Conservation (phyloP, 2,113 vertebrate species). For the Erythrolamprus reginae region DNA sequence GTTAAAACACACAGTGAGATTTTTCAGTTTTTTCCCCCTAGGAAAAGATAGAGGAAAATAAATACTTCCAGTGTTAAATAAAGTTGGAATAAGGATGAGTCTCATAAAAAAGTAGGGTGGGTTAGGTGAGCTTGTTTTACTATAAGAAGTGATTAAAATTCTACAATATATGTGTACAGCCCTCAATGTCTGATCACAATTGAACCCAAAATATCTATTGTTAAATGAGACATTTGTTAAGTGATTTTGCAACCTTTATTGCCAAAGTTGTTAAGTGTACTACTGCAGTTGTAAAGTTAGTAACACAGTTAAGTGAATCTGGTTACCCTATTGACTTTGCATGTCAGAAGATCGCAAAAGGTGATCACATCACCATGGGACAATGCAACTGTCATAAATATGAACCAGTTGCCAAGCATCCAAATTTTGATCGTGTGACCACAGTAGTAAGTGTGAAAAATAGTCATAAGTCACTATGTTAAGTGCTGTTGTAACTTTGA, state of each 20-base stretch:
- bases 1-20: neutral
- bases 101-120: neutral
- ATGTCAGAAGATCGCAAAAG: neutral
- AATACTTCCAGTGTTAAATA: neutral
- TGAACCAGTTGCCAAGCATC: neutral
- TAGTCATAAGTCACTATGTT: neutral
- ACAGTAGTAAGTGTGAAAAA: neutral
- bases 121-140: neutral
- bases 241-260: neutral
- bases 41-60: neutral
- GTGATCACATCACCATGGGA: neutral
- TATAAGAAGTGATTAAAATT: neutral
- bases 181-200: neutral
- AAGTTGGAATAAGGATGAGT: neutral
- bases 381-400: neutral
- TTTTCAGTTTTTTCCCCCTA: no score
- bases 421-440: neutral
- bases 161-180: neutral
- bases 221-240: neutral
- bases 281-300: neutral
- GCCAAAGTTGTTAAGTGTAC: neutral
- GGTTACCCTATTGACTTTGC: neutral
- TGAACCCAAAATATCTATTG: neutral
- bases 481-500: neutral
- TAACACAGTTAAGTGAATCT: neutral